A percentile compares a stretch with the other conserved stretches of the same genome.
These are phyloP conservation scores for Cyclura pinguis DNA, from an alignment of 2,797 vertebrate genomes.

Conservation along the genomic window DNA sequence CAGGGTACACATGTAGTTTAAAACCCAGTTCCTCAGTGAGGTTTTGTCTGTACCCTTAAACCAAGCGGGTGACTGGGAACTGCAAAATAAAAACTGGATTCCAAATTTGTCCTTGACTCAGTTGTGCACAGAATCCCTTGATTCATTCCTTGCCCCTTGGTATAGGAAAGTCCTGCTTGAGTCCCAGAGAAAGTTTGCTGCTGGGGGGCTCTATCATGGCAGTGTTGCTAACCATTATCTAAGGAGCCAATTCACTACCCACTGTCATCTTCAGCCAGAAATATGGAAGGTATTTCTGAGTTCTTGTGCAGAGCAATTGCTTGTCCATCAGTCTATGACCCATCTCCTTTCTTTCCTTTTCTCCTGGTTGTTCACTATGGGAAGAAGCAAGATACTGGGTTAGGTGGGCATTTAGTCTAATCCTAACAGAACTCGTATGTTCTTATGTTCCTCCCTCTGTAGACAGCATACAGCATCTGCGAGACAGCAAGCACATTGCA, in stretches of 20 bases:
- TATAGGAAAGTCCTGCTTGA: neutral
- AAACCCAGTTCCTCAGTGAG: neutral
- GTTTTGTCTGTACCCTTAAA: neutral
- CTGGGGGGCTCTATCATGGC: too few species aligned
- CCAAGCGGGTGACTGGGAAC: neutral
- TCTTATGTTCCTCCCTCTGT: too few species aligned
- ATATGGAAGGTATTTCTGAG: neutral
- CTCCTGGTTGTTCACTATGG: neutral
- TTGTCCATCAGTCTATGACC: neutral
- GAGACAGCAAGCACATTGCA: slow-evolving; percentile 88
- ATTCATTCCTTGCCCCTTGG: neutral
- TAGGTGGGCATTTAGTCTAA: neutral
- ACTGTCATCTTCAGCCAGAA: neutral
- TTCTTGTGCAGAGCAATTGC: neutral
- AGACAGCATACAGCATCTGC: slow-evolving; percentile 87
- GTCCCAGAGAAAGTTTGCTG: neutral
- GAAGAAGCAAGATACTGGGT: neutral
- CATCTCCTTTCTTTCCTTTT: neutral
- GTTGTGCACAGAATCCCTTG: neutral
- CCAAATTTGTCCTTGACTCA: neutral
- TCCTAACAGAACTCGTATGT: too few species aligned
- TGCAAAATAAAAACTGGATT: neutral
- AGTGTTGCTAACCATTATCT: neutral
- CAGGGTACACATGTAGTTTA: neutral
- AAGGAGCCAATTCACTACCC: neutral